Percentiles rank a stretch among this genome's conserved stretches.
Conservation (phyloP, 1,140 invertebrate genomes). For the Drosophila kohkoa region DNA sequence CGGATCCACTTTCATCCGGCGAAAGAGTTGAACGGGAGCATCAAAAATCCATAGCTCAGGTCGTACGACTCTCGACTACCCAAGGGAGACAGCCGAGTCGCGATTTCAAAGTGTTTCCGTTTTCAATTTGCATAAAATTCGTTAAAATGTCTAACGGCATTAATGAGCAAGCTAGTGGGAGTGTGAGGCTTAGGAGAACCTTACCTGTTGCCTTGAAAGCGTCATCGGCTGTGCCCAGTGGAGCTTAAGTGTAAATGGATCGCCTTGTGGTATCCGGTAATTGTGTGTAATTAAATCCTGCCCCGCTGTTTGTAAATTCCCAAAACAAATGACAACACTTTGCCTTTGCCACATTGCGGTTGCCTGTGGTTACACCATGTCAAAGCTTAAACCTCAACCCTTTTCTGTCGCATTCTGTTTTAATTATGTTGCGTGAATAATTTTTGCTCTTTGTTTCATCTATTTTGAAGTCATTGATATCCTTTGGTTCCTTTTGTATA, state of each 20-base stretch:
- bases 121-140: constrained; percentile 83
- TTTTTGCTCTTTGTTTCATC: constrained; percentile 60
- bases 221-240: constrained; percentile 36
- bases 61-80: background rate
- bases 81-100: constrained; percentile 8
- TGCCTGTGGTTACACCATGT: constrained; percentile 38
- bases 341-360: constrained; percentile 24
- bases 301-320: constrained; percentile 33
- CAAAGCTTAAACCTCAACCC: constrained; percentile 32
- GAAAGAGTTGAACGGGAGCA: constrained; percentile 36
- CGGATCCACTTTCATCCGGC: constrained; percentile 19
- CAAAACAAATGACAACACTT: constrained; percentile 76
- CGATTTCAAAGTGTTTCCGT: constrained; percentile 81
- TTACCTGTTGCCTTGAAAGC: constrained; percentile 74
- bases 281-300: constrained; percentile 84
- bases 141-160: constrained; percentile 68
- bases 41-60: constrained; percentile 8
- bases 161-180: constrained; percentile 64
- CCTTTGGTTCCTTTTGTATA: constrained; percentile 37
- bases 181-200: background rate
- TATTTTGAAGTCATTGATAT: constrained; percentile 68
- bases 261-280: constrained; percentile 78
- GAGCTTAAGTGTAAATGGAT: constrained; percentile 77
- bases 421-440: constrained; percentile 84
- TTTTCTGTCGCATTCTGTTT: constrained; percentile 58